Conservation (phyloP, 2,113 vertebrate genomes). For the Sciurus niger region DNA sequence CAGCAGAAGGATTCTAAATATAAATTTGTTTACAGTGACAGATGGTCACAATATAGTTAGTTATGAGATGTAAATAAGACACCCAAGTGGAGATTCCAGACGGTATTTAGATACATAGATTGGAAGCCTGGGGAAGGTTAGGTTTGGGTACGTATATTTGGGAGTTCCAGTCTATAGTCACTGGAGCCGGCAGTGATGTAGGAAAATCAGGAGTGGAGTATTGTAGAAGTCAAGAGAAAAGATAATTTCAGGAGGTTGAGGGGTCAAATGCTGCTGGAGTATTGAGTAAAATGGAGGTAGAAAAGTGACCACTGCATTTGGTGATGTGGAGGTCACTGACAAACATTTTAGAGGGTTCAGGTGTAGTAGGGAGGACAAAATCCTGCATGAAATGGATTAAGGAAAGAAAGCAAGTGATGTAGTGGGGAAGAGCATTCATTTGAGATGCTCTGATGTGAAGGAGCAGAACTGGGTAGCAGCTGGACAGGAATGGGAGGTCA, state of each 20-base stretch:
- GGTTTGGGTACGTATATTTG: not conserved
- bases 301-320: not conserved
- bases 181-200: not conserved
- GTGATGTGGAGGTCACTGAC: not conserved
- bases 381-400: not conserved
- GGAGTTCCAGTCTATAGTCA: not conserved
- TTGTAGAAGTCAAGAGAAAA: not conserved
- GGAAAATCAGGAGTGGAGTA: not conserved
- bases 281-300: not conserved
- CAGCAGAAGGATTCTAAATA: not conserved
- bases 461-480: not conserved
- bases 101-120: not conserved
- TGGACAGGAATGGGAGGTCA: not conserved
- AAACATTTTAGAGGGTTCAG: not conserved
- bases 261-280: not conserved
- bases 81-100: not conserved
- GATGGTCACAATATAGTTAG: not conserved
- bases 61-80: not conserved
- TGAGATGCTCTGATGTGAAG: not conserved
- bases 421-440: not conserved
- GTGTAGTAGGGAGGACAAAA: not conserved
- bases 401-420: not conserved
- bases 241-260: not conserved
- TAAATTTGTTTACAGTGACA: constrained; percentile 18
- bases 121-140: not conserved